phyloP scores from a whole-genome alignment of 2,888 invertebrate genomes.

The Carpatolechia fugitivella region DNA sequence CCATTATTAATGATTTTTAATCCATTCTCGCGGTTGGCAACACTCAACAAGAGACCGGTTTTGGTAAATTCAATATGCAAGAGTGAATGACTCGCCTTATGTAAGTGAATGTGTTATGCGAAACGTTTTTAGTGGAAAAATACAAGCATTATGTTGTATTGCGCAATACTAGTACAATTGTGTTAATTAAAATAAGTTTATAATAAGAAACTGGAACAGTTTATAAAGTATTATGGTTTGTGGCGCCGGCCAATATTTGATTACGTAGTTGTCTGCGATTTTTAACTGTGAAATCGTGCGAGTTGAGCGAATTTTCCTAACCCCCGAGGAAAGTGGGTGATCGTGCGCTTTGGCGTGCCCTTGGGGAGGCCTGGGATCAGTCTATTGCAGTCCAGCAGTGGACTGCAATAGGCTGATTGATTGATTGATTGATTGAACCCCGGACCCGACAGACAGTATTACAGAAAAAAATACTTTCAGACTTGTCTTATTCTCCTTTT shows the following conservation, averaged over 20 bases:
- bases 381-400: too few species aligned
- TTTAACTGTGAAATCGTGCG: too few species aligned
- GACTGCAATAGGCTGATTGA: too few species aligned
- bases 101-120: conserved; percentile 3
- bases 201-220: not conserved
- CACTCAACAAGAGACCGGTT: conserved; percentile 1
- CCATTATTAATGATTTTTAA: too few species aligned
- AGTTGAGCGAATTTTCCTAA: too few species aligned
- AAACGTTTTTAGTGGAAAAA: not conserved
- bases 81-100: conserved; percentile 7
- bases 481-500: too few species aligned
- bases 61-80: conserved; percentile 3
- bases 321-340: too few species aligned
- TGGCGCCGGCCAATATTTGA: not conserved
- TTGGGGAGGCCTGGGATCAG: too few species aligned
- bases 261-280: not conserved
- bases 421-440: too few species aligned
- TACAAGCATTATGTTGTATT: not conserved
- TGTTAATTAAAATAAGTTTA: not conserved
- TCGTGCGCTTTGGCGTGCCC: too few species aligned
- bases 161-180: not conserved
- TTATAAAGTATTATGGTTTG: not conserved
- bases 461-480: too few species aligned
- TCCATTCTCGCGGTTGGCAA: not conserved
- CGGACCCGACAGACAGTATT: too few species aligned